Evolutionary conservation across 2,797 vertebrate species (phyloP).

Genomic region (Lates japonicus): DNA sequence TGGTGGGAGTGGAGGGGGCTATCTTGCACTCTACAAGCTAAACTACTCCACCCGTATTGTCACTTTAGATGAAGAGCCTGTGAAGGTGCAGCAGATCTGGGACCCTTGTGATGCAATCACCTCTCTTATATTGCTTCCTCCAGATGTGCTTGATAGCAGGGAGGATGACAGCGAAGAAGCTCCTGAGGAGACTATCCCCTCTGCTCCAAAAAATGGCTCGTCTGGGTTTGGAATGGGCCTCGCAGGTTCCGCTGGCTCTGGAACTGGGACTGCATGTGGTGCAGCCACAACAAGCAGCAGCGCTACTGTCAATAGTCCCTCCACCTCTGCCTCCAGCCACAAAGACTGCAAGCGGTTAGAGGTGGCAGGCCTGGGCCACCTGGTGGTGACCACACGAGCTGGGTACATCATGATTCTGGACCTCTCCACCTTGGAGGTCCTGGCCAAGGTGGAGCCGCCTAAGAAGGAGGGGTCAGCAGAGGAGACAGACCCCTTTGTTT

Average conservation of each 20-base stretch:
- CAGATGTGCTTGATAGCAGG: conserved; percentile 95
- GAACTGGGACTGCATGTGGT: conserved; percentile 71
- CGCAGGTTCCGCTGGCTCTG: conserved; percentile 60
- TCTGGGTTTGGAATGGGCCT: conserved; percentile 51
- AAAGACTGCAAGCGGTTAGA: conserved; percentile 89
- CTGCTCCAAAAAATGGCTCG: conserved; percentile 87
- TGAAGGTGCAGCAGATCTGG: conserved; percentile 98
- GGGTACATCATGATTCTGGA: conserved; percentile 98
- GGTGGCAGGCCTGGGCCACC: conserved; percentile 91
- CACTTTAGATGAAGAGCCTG: conserved; percentile 96
- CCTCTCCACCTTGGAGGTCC: conserved; percentile 95
- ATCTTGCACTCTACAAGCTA: conserved; percentile 97
- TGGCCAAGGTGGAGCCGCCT: conserved; percentile 97
- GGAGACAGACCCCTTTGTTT: conserved; percentile 95
- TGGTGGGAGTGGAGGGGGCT: conserved; percentile 92
- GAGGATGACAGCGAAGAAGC: conserved; percentile 97
- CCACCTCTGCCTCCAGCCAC: conserved; percentile 62
- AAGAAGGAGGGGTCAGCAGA: conserved; percentile 93
- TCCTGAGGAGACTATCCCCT: conserved; percentile 88
- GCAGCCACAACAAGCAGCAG: conserved; percentile 62
- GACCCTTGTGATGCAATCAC: conserved; percentile 96
- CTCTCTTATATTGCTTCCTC: conserved; percentile 96
- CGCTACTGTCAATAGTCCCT: conserved; percentile 33
- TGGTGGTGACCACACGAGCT: conserved; percentile 97
- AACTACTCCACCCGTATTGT: conserved; percentile 98